Percentiles rank a stretch among this genome's conserved stretches.
phyloP scores from a whole-genome alignment of 2,113 vertebrate genomes.

The Pycnonotus jocosus region DNA sequence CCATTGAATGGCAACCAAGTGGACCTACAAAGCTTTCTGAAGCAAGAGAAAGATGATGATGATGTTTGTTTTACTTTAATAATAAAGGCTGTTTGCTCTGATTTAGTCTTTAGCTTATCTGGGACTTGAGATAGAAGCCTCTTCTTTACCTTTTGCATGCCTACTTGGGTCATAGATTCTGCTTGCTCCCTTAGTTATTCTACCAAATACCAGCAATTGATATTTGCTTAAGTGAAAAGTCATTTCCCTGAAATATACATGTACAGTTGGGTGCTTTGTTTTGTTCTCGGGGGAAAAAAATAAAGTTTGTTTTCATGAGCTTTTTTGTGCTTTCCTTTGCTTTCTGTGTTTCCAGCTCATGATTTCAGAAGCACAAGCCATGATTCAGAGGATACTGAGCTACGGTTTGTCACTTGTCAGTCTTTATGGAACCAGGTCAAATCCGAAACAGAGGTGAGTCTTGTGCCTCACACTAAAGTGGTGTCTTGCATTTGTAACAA shows the following conservation, averaged over 20 bases:
- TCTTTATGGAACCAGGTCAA: conserved; percentile 85
- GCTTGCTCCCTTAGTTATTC: not conserved
- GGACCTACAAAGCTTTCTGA: not conserved
- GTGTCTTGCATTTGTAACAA: not conserved
- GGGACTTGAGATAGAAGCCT: not conserved
- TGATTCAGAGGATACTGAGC: conserved; percentile 64
- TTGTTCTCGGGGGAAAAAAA: not conserved
- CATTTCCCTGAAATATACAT: not conserved
- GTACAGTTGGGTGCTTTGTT: fast-evolving
- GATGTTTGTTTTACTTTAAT: not conserved
- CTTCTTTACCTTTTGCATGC: not conserved
- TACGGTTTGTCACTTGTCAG: conserved; percentile 79
- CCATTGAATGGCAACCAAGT: not conserved
- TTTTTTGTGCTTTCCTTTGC: not conserved
- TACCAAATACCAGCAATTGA: not conserved
- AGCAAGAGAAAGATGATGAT: not conserved
- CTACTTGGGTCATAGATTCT: not conserved
- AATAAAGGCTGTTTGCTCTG: not conserved
- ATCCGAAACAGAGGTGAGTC: conserved; percentile 82
- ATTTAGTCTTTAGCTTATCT: not conserved
- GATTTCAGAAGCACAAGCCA: conserved; percentile 67
- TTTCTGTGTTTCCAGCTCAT: conserved; percentile 67
- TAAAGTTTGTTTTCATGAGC: not conserved
- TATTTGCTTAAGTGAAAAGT: not conserved
- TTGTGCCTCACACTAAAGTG: not conserved